These are phyloP conservation scores for Cyclina sinensis DNA, from an alignment of 1,140 invertebrate species.

Conservation along the genomic window DNA sequence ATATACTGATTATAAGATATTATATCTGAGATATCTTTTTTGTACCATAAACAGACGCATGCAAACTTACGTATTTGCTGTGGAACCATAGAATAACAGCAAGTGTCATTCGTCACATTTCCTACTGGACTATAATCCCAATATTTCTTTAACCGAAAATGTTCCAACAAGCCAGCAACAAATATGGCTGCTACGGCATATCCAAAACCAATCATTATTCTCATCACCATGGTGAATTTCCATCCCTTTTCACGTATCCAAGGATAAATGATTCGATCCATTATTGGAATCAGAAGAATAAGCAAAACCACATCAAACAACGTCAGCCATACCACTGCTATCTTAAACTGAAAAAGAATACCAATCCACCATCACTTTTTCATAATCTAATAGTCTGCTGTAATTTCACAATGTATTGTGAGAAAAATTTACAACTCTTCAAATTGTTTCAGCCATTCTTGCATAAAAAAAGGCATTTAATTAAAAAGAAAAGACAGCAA, in stretches of 20 bases:
- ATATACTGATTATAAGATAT: no score
- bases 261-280: conserved; percentile 87
- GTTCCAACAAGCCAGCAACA: conserved; percentile 86
- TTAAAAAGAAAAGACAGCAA: no score
- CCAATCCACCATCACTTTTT: no score
- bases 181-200: conserved; percentile 86
- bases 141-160: conserved; percentile 75
- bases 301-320: conserved; percentile 87
- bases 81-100: conserved; percentile 53
- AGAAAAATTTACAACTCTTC: no score
- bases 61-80: conserved; percentile 57
- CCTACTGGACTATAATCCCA: not conserved
- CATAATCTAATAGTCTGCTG: no score
- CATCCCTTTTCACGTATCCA: conserved; percentile 74
- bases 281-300: conserved; percentile 86
- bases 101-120: not conserved
- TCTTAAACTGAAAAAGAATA: conserved; percentile 72
- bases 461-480: no score
- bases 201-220: conserved; percentile 87
- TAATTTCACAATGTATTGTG: no score
- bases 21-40: no score
- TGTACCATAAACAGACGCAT: no score
- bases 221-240: conserved; percentile 75
- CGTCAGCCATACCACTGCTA: conserved; percentile 87
- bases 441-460: no score